Base-by-base conservation (phyloP, 2,888 invertebrate species). In the Nomada ruficornis region DNA sequence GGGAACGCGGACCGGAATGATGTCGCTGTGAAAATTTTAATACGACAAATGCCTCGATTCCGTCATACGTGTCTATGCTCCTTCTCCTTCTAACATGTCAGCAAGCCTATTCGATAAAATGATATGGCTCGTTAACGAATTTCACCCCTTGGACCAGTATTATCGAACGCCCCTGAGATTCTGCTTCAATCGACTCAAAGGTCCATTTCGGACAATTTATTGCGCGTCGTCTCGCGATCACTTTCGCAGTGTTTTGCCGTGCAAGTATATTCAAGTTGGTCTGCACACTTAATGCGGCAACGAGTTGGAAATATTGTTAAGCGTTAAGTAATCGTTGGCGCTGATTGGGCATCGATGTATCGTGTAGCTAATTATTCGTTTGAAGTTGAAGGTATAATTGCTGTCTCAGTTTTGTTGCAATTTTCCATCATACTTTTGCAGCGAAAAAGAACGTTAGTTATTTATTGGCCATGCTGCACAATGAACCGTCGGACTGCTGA, bases 401-500 rank as follows among this genome's bases (percentile, higher is more conserved):
- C 36, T 36, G 36, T 36, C 9, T 7, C 36, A 5, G 36, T 36
- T 36, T 36, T 36, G 36, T 36, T 7, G 29, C 7, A 7, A 7
- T 29, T 29, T 29, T 7, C 29, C 7, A 0, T 29, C 7, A 7
- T 29, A 29, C 7, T 75, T 42, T 26, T 26, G 7, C 26, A 44
- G 26, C 47, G 71, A 72, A 64, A 54, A 77, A 77, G 77, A 77
- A 76, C 62, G 60, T 73, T 26, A 67, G 73, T 74, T 83, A 75
- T 75, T 78, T 74, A 74, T 72, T 52, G 55, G 71, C 74, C 2
- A 71, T 63, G 50, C 63, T 72, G 23, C 47, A 64, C 67, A 83
- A 78, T 71, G 71, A 75, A 83, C 78, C 70, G 74, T 83, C 83
- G 75, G 74, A 50, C 67, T 44, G 73, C 71, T 83, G 83, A 83